phyloP scores from a whole-genome alignment of 1,140 invertebrate species.

The Homarus americanus region DNA sequence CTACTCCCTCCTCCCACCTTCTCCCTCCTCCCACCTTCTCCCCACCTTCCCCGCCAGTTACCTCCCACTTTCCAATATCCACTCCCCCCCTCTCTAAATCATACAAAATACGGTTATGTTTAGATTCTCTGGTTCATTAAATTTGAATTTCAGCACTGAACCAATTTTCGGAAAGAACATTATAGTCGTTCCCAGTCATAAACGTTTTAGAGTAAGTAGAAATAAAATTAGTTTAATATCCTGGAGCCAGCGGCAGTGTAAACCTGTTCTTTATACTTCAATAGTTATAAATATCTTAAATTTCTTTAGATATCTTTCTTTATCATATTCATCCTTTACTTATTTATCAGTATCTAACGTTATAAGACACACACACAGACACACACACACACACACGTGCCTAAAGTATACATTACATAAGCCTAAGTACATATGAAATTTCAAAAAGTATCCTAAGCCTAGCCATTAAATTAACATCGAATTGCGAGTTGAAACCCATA shows the following conservation, averaged over 20 bases:
- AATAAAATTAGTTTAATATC: conserved; percentile 40
- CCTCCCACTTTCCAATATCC: not conserved
- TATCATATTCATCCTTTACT: too few species aligned
- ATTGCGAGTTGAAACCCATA: too few species aligned
- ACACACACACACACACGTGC: too few species aligned
- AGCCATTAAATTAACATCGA: too few species aligned
- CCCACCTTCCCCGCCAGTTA: not conserved
- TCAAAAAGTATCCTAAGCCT: too few species aligned
- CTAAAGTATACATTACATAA: too few species aligned
- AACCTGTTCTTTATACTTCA: not conserved
- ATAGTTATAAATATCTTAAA: too few species aligned
- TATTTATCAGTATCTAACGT: too few species aligned
- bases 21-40: not conserved
- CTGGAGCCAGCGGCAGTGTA: not conserved
- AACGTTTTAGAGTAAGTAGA: conserved; percentile 12
- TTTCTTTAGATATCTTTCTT: too few species aligned
- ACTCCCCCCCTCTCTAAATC: not conserved
- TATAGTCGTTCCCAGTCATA: conserved; percentile 40
- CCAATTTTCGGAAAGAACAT: conserved; percentile 30
- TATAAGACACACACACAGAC: too few species aligned
- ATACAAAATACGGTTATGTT: not conserved
- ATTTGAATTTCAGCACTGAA: conserved; percentile 36
- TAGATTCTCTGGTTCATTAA: conserved; percentile 48
- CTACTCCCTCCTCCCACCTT: not conserved
- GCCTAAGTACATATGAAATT: too few species aligned